Percentiles rank a stretch among this genome's conserved stretches.
phyloP scores from a whole-genome alignment of 2,888 invertebrate genomes.

The Anorthoa munda region DNA sequence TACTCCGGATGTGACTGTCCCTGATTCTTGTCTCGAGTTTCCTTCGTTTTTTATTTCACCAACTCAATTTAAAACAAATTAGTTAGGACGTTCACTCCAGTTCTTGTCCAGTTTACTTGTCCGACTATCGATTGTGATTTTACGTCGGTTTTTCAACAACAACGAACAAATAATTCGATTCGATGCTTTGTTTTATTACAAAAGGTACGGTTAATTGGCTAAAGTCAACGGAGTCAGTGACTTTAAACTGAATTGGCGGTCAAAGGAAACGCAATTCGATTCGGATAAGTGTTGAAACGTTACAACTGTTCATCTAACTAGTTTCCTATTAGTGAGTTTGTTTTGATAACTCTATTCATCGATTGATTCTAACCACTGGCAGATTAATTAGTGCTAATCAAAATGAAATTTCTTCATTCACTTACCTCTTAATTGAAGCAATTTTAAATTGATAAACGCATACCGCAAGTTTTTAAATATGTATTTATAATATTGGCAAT shows the following conservation, averaged over 20 bases:
- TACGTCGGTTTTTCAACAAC: conserved; percentile 65
- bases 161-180: conserved; percentile 72
- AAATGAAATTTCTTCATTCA: conserved; percentile 59
- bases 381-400: conserved; percentile 58
- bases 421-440: conserved; percentile 47
- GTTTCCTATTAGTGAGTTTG: conserved; percentile 62
- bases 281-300: conserved; percentile 66
- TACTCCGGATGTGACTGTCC: conserved; percentile 82
- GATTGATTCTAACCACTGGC: conserved; percentile 42
- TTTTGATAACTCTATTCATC: conserved; percentile 61
- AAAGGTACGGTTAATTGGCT: conserved; percentile 75
- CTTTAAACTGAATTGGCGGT: conserved; percentile 69
- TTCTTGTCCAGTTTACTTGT: conserved; percentile 71
- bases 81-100: conserved; percentile 78
- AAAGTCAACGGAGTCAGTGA: conserved; percentile 73
- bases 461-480: conserved; percentile 44
- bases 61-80: conserved; percentile 86
- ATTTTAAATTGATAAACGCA: conserved; percentile 37
- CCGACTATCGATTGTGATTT: conserved; percentile 63
- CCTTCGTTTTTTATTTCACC: conserved; percentile 75
- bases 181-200: conserved; percentile 70
- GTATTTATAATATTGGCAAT: conserved; percentile 43
- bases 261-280: conserved; percentile 75
- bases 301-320: conserved; percentile 67
- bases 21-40: conserved; percentile 66